phyloP scores from a whole-genome alignment of 1,140 invertebrate species.

The Drosophila kurseongensis region DNA sequence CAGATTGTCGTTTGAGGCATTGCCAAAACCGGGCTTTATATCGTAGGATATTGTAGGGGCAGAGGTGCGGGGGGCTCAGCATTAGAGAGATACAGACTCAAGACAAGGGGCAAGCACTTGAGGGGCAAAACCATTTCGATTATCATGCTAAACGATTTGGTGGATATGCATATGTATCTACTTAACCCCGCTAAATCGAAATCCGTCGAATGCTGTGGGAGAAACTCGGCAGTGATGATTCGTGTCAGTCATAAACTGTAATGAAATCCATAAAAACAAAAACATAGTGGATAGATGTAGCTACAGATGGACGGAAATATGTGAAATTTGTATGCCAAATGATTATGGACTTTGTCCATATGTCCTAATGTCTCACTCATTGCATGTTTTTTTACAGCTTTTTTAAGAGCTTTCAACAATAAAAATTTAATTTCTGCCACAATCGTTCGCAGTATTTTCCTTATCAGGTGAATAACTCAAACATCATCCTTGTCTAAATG shows the following conservation, averaged over 20 bases:
- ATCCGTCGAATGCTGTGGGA: slow-evolving; percentile 8
- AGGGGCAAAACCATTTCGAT: slow-evolving; percentile 47
- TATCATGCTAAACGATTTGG: slow-evolving; percentile 49
- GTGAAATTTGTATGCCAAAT: slow-evolving; percentile 10
- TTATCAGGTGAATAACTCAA: background rate
- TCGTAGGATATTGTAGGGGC: slow-evolving; percentile 10
- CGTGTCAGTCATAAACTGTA: slow-evolving; percentile 35
- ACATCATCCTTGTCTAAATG: too few relatives aligned
- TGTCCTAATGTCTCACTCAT: slow-evolving; percentile 35
- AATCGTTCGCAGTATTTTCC: background rate
- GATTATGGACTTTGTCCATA: slow-evolving; percentile 16
- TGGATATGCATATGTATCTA: slow-evolving; percentile 43
- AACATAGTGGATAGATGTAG: background rate
- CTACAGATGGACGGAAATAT: background rate
- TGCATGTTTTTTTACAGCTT: background rate
- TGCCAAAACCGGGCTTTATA: slow-evolving; percentile 39
- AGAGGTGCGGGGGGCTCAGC: background rate
- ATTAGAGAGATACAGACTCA: slow-evolving; percentile 17
- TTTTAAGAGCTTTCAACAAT: slow-evolving; percentile 13
- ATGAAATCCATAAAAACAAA: slow-evolving; percentile 25
- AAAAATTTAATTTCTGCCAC: background rate
- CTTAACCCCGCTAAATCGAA: slow-evolving; percentile 42
- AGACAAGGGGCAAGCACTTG: slow-evolving; percentile 20
- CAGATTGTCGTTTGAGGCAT: slow-evolving; percentile 31
- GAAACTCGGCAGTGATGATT: background rate